Evolutionary conservation across 2,888 invertebrate species (phyloP).

Genomic region (Hecatera dysodea): DNA sequence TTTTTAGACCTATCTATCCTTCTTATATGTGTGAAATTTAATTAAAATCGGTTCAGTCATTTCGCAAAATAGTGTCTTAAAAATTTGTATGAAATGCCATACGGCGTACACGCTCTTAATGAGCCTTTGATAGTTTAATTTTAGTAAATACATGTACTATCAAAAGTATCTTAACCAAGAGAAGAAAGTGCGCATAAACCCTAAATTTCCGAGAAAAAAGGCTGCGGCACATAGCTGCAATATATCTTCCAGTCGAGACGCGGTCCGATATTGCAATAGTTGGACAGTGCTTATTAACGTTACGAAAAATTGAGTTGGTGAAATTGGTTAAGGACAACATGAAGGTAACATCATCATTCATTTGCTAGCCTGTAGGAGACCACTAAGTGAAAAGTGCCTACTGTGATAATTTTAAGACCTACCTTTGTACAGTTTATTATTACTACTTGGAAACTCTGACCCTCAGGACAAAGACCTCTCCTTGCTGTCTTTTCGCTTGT

Average conservation of each 20-base stretch:
- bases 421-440: constrained; percentile 31
- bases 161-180: too few relatives aligned
- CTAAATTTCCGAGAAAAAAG: constrained; percentile 38
- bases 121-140: too few relatives aligned
- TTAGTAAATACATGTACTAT: too few relatives aligned
- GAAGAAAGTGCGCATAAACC: constrained; percentile 62
- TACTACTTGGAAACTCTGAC: constrained; percentile 19
- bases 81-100: too few relatives aligned
- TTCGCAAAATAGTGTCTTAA: too few relatives aligned
- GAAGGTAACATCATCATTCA: background rate
- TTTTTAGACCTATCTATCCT: too few relatives aligned
- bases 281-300: background rate
- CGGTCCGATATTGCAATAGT: too few relatives aligned
- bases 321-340: background rate
- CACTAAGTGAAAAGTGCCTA: constrained; percentile 31
- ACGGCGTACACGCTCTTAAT: too few relatives aligned
- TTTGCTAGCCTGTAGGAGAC: constrained; percentile 18
- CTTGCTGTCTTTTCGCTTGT: background rate
- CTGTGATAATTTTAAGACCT: constrained; percentile 18
- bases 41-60: too few relatives aligned
- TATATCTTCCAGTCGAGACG: background rate
- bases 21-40: too few relatives aligned
- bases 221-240: background rate
- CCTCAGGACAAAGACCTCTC: background rate
- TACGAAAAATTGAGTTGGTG: background rate